Evolutionary conservation across 2,888 invertebrate genomes (phyloP).

Genomic region (Diplolepis rosae): DNA sequence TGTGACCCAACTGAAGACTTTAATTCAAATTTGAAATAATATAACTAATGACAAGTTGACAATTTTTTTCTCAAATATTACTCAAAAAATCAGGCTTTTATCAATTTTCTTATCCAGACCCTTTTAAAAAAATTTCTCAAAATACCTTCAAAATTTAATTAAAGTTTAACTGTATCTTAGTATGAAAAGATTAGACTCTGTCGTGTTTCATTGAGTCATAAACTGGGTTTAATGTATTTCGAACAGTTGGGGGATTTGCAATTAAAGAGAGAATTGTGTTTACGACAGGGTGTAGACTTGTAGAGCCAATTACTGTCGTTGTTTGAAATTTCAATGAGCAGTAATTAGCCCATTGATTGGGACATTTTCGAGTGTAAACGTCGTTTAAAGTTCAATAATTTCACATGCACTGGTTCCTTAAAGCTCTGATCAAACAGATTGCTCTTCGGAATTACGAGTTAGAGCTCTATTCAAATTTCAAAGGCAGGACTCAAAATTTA

Average conservation of each 20-base stretch:
- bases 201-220: neutral
- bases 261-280: slow-evolving; percentile 20
- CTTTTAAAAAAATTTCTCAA: no score
- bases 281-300: neutral
- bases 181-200: neutral
- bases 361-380: slow-evolving; percentile 24
- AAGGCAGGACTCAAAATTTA: neutral
- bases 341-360: slow-evolving; percentile 22
- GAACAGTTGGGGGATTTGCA: neutral
- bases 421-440: slow-evolving; percentile 15
- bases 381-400: slow-evolving; percentile 9
- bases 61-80: no score
- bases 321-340: slow-evolving; percentile 28
- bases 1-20: no score
- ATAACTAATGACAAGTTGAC: no score
- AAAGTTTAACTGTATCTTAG: no score
- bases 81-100: no score
- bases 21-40: no score
- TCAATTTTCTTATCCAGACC: no score
- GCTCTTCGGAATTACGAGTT: slow-evolving; percentile 19
- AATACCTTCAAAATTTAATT: no score
- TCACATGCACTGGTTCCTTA: neutral
- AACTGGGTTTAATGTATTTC: neutral
- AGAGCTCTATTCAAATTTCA: slow-evolving; percentile 13
- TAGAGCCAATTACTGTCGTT: slow-evolving; percentile 22